Evolutionary conservation across 35 echinoderm and acorn worm genomes (phyloP).

Genomic region (Ophioderma brevispina): DNA sequence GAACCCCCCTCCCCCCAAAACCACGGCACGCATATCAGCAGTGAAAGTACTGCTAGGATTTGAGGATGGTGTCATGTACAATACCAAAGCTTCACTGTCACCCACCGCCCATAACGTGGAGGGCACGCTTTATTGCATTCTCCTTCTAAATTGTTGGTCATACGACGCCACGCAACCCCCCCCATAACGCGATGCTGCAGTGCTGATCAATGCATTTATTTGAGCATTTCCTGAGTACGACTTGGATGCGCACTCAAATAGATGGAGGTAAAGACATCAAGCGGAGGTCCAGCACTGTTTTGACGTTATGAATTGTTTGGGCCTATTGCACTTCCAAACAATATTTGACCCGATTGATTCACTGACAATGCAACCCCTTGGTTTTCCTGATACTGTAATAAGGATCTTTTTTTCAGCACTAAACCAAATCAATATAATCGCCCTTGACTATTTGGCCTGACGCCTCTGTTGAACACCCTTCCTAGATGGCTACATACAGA

Average conservation of each 20-base stretch:
- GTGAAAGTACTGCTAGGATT: too few species aligned
- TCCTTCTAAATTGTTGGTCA: slow-evolving; percentile 15
- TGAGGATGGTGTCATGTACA: neutral
- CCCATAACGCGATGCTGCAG: neutral
- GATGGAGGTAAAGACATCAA: slow-evolving; percentile 14
- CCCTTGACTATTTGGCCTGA: neutral
- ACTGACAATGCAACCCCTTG: neutral
- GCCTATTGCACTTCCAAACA: neutral
- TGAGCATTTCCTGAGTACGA: neutral
- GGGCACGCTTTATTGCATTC: neutral
- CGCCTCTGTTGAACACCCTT: neutral
- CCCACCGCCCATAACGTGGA: neutral
- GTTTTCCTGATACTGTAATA: neutral
- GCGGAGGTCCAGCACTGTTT: neutral
- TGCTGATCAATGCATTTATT: neutral
- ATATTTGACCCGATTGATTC: neutral
- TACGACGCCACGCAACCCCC: neutral
- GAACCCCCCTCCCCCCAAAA: too few species aligned
- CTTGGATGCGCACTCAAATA: neutral
- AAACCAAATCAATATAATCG: neutral
- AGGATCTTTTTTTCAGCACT: neutral
- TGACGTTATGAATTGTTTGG: neutral
- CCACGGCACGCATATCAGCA: too few species aligned
- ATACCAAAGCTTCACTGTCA: neutral
- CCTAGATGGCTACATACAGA: neutral